Conservation (phyloP, 2,888 invertebrate species). For the Ormyrus thymus region DNA sequence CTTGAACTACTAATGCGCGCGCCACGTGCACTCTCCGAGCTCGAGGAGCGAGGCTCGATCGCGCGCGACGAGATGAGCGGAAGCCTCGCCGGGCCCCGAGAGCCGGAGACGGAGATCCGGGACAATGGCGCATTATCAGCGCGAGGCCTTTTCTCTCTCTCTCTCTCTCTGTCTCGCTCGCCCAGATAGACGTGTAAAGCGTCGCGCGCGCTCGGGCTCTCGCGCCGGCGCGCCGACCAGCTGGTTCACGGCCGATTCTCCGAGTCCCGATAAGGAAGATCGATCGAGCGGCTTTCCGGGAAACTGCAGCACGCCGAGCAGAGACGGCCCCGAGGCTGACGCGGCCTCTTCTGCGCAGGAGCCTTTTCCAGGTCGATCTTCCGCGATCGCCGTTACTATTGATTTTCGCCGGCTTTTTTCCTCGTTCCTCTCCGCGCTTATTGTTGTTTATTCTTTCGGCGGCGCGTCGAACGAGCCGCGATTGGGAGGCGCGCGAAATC, state of each 20-base stretch:
- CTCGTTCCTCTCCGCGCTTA: neutral
- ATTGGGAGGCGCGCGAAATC: neutral
- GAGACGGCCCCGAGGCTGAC: neutral
- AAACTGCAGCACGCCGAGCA: conserved; percentile 27
- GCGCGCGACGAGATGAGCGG: neutral
- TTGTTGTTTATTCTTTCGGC: neutral
- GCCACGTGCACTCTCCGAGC: neutral
- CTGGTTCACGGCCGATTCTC: conserved; percentile 47
- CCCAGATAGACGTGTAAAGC: neutral
- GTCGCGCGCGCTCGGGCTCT: neutral
- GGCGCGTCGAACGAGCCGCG: too few relatives aligned
- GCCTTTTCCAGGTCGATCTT: too few relatives aligned
- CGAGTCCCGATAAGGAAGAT: conserved; percentile 46
- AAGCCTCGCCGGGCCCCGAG: neutral
- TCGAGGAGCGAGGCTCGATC: neutral
- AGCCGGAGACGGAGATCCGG: conserved; percentile 19
- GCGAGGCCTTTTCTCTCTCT: neutral
- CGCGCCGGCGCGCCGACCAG: conserved; percentile 3
- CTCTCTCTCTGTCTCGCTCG: neutral
- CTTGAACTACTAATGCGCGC: too few relatives aligned
- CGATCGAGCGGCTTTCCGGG: conserved; percentile 55
- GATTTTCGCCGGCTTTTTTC: neutral
- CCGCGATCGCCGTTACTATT: neutral
- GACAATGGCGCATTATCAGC: conserved; percentile 14
- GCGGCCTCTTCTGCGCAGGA: too few relatives aligned